Percentiles rank a stretch among this genome's conserved stretches.
Evolutionary conservation across 2,113 vertebrate genomes (phyloP).

Genomic region (Lasiurus cinereus): DNA sequence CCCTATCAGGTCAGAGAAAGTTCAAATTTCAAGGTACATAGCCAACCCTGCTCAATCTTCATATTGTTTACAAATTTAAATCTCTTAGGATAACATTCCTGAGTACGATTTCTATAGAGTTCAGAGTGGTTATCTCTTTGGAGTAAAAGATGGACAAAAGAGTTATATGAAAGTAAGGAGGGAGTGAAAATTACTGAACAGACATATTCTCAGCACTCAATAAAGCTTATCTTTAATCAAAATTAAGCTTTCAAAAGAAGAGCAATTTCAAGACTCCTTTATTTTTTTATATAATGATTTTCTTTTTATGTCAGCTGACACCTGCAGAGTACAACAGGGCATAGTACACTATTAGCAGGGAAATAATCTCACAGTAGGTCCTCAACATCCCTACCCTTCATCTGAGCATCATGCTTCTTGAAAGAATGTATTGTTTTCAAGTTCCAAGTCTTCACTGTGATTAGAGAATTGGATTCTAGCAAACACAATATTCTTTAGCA

Average conservation of each 20-base stretch:
- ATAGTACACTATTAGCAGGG: not conserved
- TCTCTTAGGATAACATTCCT: not conserved
- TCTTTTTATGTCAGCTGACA: not conserved
- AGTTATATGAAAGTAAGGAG: not conserved
- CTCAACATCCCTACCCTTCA: not conserved
- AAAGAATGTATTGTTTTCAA: not conserved
- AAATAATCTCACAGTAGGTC: not conserved
- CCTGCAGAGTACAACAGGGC: not conserved
- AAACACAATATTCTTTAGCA: slow-evolving; percentile 44
- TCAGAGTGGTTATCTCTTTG: not conserved
- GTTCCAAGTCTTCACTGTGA: not conserved
- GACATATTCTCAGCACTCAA: slow-evolving; percentile 25
- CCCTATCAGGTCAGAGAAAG: not conserved
- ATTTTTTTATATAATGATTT: not conserved
- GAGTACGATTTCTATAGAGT: not conserved
- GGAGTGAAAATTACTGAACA: not conserved
- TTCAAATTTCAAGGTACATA: not conserved
- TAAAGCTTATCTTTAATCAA: not conserved
- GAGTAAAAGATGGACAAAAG: not conserved
- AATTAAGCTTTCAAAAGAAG: slow-evolving; percentile 28
- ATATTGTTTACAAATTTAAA: not conserved
- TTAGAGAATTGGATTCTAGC: not conserved
- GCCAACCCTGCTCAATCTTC: not conserved
- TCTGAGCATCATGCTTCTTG: not conserved
- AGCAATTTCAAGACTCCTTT: not conserved